Percentiles rank a stretch among this genome's conserved stretches.
Evolutionary conservation across 2,797 vertebrate genomes (phyloP).

Genomic region (Liparis tanakae): DNA sequence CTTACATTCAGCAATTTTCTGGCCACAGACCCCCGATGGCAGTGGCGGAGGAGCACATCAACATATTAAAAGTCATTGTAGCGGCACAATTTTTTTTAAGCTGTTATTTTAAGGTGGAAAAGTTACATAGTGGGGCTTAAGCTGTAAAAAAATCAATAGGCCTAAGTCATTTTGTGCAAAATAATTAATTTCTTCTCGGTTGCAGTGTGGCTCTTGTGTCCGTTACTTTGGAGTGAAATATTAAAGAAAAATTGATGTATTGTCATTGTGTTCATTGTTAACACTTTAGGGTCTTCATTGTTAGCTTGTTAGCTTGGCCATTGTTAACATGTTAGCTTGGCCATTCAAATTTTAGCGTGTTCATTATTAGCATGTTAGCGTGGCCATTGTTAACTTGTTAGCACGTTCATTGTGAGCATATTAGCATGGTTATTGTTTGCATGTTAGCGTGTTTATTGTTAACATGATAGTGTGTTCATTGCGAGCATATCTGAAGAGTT

Average conservation of each 20-base stretch:
- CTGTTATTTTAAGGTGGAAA: no score
- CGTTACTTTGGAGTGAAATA: background rate
- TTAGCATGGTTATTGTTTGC: background rate
- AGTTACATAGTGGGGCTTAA: no score
- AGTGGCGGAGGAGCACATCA: no score
- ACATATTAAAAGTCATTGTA: no score
- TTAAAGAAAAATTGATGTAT: background rate
- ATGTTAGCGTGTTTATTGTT: background rate
- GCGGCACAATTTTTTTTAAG: no score
- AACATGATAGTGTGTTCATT: no score
- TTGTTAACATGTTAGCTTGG: no score
- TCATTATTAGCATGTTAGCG: no score
- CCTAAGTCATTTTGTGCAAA: background rate
- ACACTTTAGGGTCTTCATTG: background rate
- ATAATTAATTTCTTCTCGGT: background rate
- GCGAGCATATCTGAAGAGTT: background rate
- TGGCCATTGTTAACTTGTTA: no score
- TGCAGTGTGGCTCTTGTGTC: background rate
- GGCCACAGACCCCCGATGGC: no score
- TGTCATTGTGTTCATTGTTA: background rate
- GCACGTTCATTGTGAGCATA: background rate
- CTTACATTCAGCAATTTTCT: no score
- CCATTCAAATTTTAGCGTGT: no score
- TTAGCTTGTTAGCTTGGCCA: background rate
- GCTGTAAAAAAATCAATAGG: constrained; percentile 1